Evolutionary conservation across 2,888 invertebrate species (phyloP), one percentile per base, ranked within the genome.

Genomic region (Eustalomyia histrio): DNA sequence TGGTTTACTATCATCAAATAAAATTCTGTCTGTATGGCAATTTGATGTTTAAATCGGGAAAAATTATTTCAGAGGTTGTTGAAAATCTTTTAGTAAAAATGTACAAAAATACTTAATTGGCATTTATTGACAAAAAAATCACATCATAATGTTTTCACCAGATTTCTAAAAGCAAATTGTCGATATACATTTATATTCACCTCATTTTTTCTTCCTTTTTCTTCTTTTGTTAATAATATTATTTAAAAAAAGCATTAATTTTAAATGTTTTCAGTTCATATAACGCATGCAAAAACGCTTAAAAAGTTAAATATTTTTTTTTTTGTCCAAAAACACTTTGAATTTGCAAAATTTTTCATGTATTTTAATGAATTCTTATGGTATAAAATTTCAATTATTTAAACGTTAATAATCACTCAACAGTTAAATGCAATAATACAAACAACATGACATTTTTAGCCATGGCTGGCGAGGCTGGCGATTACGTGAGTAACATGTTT

Each of bases 401-500:
- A 52, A 52, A 33, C 64, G 18, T 21, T 50, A 64, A 58, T 60
- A 65, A 71, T 55, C 35, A 63, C 17, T 33, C 33, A 52, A 12
- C 53, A 50, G 29, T 29, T 21, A 21, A 21, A 57, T 17, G 35
- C 47, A 63, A 21, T 53, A 52, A 57, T 6, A 58, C 68, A 55
- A 17, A 3, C 29, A 58, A 21, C 39, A 64, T 12, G 50, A 64
- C 53, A 10, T 58, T 72, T 71, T 79, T 69, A 64, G 63, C n/a
- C 57, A 60, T 52, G 64, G 50, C 29, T 29, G 47, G 14, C 65
- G 53, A 65, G 64, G 50, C 29, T 29, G 47, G 14, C 65, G 53
- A 65, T 71, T 79, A 76, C 80, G 80, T 80, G 80, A 71, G 35
- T 10, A 6, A 72, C 71, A 72, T 72, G 65, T 65, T 65, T 29